Conservation (phyloP, 2,888 invertebrate genomes). For the Trichogramma evanescens region DNA sequence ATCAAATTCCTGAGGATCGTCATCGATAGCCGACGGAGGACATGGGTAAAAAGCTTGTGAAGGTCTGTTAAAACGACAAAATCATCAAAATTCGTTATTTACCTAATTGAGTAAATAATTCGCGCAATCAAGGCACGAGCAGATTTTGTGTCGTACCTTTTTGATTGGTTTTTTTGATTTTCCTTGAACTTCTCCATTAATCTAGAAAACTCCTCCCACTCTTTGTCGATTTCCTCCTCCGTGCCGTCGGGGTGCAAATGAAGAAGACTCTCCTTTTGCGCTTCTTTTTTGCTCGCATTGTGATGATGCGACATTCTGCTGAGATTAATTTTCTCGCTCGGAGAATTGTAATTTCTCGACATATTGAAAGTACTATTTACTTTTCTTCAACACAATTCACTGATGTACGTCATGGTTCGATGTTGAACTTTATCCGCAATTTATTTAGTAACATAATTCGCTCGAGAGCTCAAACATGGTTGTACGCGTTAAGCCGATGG, state of each 20-base stretch:
- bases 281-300: constrained; percentile 35
- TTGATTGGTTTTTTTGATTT: constrained; percentile 38
- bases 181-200: constrained; percentile 49
- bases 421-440: neutral
- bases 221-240: constrained; percentile 52
- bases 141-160: constrained; percentile 33
- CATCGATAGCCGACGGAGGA: constrained; percentile 51
- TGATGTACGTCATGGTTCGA: neutral
- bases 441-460: no score
- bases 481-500: no score
- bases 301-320: constrained; percentile 18
- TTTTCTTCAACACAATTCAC: neutral
- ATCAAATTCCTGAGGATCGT: constrained; percentile 46
- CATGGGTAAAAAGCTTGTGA: constrained; percentile 55
- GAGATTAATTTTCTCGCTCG: constrained; percentile 14
- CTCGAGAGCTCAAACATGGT: no score
- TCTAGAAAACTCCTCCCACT: constrained; percentile 57
- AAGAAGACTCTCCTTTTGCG: constrained; percentile 35
- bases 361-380: neutral
- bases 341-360: constrained; percentile 8
- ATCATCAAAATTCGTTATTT: neutral
- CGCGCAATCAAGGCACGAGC: neutral
- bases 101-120: neutral
- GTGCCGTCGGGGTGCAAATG: constrained; percentile 47
- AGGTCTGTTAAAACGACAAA: constrained; percentile 32